Evolutionary conservation across 2,797 vertebrate genomes (phyloP), one percentile per base, ranked within the genome.

Genomic region (Poliocrania exsul): DNA sequence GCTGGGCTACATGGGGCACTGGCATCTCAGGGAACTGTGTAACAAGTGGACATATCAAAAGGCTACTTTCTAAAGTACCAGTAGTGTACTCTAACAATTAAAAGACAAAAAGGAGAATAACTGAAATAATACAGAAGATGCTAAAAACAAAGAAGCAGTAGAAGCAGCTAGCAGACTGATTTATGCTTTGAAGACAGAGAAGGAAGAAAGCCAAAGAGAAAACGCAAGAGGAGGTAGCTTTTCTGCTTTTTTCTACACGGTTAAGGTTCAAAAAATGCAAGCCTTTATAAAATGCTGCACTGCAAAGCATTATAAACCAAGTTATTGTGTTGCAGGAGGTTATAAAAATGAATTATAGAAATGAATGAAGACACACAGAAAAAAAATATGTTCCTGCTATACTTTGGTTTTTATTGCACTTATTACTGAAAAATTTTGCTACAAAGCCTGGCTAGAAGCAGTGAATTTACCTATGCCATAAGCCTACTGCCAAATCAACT

Each of bases 331-430:
- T 82, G 21, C 17, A 21, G 26, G 25, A 87, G 14, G 79, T 73
- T 91, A 88, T 91, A 90, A 93, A 97, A 93, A 72, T 93, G n/a
- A 80, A 80, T 87, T 49, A 71, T 14, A 64, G 75, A 89, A 93
- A 94, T 81, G 12, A 80, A 6, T 92, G 56, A 77, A 91, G 91
- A 92, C 38, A 75, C 28, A 37, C 50, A 74, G 49, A 81, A 90
- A 96, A 82, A 83, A 73, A 67, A 60, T n/a, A 86, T 7, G n/a
- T 50, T 93, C 31, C 50, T 53, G 26, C 18, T 78, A 16, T 42
- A 62, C 10, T 18, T 13, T 16, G 9, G 4, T 82, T 87, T 85
- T 83, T 71, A 90, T 46, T 81, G 62, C 54, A 66, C 26, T 72
- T 62, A 85, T 49, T 81, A 83, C 50, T 69, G 31, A 40, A 84